These are phyloP conservation scores for Spialia ferax DNA, from an alignment of 2,888 invertebrate species.

Conservation along the genomic window DNA sequence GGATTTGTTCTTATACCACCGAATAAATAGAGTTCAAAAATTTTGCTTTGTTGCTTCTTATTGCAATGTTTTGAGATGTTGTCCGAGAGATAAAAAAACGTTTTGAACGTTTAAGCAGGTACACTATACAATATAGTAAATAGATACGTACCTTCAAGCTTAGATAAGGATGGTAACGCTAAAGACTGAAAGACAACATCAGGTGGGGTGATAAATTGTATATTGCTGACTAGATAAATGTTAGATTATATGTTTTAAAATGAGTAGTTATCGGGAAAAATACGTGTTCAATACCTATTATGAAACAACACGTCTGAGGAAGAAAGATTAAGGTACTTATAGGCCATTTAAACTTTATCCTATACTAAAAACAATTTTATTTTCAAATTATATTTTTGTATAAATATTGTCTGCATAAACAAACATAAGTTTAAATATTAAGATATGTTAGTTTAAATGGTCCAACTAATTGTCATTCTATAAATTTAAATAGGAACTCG, in stretches of 20 bases:
- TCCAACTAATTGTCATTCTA: constrained; percentile 51
- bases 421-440: constrained; percentile 62
- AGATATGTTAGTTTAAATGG: constrained; percentile 57
- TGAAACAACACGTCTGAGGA: constrained; percentile 57
- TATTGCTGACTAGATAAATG: constrained; percentile 25
- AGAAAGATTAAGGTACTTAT: constrained; percentile 56
- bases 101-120: constrained; percentile 14
- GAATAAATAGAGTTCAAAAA: background rate
- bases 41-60: constrained; percentile 22
- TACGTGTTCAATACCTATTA: constrained; percentile 74
- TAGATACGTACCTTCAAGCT: constrained; percentile 17
- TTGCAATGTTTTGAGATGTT: constrained; percentile 12
- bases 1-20: background rate
- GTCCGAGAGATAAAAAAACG: constrained; percentile 19
- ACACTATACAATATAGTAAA: background rate
- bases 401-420: constrained; percentile 73
- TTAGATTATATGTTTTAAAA: constrained; percentile 52
- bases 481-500: background rate
- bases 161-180: constrained; percentile 54
- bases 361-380: constrained; percentile 53
- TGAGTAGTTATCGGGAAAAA: constrained; percentile 44
- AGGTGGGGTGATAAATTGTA: constrained; percentile 66
- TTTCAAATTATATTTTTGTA: constrained; percentile 82
- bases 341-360: constrained; percentile 53
- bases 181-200: constrained; percentile 83